Percentiles rank a stretch among this genome's conserved stretches.
These are phyloP conservation scores for Psettodes erumei DNA, from an alignment of 2,113 vertebrate genomes.

Conservation along the genomic window DNA sequence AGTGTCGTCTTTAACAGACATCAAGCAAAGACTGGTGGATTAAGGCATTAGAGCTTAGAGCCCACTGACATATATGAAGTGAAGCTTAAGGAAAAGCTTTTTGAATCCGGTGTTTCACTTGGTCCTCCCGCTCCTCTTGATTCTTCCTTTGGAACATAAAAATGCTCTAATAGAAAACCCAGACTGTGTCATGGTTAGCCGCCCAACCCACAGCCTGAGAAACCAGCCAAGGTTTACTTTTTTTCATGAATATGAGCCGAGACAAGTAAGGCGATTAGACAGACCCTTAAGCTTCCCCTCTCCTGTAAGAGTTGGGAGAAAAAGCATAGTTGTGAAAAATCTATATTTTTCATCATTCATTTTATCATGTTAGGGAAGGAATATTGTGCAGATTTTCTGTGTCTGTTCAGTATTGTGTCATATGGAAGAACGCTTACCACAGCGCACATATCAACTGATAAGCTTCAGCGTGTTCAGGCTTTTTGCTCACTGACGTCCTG, in stretches of 20 bases:
- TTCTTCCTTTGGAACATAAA: constrained; percentile 55
- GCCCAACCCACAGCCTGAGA: constrained; percentile 62
- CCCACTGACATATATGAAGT: constrained; percentile 42
- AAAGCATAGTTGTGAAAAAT: constrained; percentile 13
- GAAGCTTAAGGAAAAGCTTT: constrained; percentile 34
- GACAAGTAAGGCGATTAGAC: constrained; percentile 64
- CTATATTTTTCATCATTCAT: background rate
- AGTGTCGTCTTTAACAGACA: constrained; percentile 35
- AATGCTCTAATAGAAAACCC: constrained; percentile 72
- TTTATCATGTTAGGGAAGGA: background rate
- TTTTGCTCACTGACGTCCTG: background rate
- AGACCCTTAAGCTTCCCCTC: constrained; percentile 32
- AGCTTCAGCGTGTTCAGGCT: background rate
- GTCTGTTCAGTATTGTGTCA: background rate
- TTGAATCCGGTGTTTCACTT: constrained; percentile 62
- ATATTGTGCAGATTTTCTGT: background rate
- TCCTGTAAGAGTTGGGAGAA: constrained; percentile 20
- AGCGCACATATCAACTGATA: constrained; percentile 2
- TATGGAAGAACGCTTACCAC: background rate
- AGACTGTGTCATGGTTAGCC: constrained; percentile 62
- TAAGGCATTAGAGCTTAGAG: constrained; percentile 34
- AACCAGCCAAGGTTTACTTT: constrained; percentile 66
- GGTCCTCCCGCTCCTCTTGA: constrained; percentile 37
- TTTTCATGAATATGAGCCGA: constrained; percentile 49
- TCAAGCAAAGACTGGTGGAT: constrained; percentile 44